Evolutionary conservation across 2,797 vertebrate species (phyloP).

Genomic region (Calcarius lapponicus): DNA sequence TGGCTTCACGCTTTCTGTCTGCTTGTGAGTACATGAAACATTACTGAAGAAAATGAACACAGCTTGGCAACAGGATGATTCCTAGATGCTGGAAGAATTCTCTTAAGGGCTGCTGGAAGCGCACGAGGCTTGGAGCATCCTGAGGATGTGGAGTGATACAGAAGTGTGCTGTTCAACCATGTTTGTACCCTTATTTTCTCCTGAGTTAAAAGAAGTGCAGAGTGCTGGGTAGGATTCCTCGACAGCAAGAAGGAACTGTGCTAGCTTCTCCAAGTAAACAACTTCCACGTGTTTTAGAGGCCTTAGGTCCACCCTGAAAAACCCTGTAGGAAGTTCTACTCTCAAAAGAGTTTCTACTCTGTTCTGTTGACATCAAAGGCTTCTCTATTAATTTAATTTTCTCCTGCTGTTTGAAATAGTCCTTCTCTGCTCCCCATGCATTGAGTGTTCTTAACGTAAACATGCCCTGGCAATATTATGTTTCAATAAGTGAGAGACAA

Average conservation of each 20-base stretch:
- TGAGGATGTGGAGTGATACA: slow-evolving; percentile 7
- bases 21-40: not conserved
- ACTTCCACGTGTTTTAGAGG: not conserved
- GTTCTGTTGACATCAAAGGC: not conserved
- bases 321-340: not conserved
- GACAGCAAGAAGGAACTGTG: not conserved
- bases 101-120: slow-evolving; percentile 41
- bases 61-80: not conserved
- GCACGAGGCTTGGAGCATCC: slow-evolving; percentile 29
- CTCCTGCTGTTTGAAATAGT: not conserved
- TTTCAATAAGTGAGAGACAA: slow-evolving; percentile 33
- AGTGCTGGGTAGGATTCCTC: not conserved
- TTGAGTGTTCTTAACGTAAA: slow-evolving; percentile 37
- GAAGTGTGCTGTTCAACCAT: slow-evolving; percentile 72
- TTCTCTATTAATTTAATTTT: not conserved
- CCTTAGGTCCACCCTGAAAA: not conserved
- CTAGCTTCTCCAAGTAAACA: not conserved
- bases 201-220: slow-evolving; percentile 63
- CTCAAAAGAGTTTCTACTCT: not conserved
- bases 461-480: not conserved
- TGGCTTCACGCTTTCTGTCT: not conserved
- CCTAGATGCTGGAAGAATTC: slow-evolving; percentile 20
- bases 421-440: not conserved
- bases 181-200: slow-evolving; percentile 61
- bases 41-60: not conserved